A percentile compares a stretch with the other conserved stretches of the same genome.
phyloP scores from a whole-genome alignment of 2,888 invertebrate genomes.

The Sinelater perroti region DNA sequence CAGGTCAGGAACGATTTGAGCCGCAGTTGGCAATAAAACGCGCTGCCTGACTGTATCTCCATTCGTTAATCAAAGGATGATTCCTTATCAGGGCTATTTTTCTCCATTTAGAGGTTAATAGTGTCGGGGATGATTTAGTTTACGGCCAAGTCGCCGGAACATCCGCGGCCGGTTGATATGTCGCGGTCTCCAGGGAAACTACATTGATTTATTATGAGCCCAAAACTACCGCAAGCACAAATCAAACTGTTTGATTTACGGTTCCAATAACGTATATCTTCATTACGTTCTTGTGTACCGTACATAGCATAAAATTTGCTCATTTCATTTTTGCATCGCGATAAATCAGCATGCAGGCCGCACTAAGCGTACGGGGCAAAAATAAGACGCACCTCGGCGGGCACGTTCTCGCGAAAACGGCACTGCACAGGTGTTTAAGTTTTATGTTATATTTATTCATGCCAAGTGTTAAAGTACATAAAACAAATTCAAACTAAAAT shows the following conservation, averaged over 20 bases:
- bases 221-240: constrained; percentile 57
- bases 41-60: constrained; percentile 4
- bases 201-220: constrained; percentile 56
- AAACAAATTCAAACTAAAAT: constrained; percentile 36
- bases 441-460: constrained; percentile 27
- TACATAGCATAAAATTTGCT: constrained; percentile 24
- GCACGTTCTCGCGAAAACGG: neutral
- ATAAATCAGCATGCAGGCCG: constrained; percentile 20
- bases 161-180: constrained; percentile 47
- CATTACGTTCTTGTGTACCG: constrained; percentile 46
- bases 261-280: constrained; percentile 57
- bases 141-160: constrained; percentile 46
- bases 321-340: constrained; percentile 28
- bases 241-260: constrained; percentile 56
- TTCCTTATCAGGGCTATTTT: constrained; percentile 35
- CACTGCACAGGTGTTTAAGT: constrained; percentile 19
- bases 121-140: constrained; percentile 52
- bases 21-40: constrained; percentile 14
- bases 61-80: constrained; percentile 20
- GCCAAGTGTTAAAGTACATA: constrained; percentile 29
- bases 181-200: constrained; percentile 46
- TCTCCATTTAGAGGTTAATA: constrained; percentile 44
- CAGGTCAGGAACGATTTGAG: neutral
- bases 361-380: neutral
- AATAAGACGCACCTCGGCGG: neutral